Evolutionary conservation across 2,888 invertebrate species (phyloP).

Genomic region (Eucriotettix oculatus): DNA sequence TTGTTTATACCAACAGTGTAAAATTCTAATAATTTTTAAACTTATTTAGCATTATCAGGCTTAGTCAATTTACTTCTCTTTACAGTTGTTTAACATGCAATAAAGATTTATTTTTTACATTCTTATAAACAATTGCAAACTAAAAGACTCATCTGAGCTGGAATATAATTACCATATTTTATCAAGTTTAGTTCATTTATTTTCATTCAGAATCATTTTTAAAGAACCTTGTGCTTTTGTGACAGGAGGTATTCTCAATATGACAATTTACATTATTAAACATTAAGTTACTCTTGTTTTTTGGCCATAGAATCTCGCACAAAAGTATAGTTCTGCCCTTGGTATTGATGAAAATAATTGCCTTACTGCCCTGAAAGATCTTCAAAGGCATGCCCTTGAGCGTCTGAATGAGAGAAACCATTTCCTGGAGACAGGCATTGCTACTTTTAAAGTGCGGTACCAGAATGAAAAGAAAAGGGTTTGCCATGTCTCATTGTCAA

Average conservation of each 20-base stretch:
- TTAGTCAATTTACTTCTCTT: too few species aligned
- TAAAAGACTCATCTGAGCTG: too few species aligned
- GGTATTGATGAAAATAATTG: constrained; percentile 34
- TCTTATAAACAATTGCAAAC: too few species aligned
- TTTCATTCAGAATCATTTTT: too few species aligned
- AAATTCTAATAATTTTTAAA: neutral
- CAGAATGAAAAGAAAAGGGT: constrained; percentile 32
- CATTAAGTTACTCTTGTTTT: neutral
- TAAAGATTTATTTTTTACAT: too few species aligned
- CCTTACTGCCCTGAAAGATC: constrained; percentile 36
- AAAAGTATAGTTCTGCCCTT: constrained; percentile 37
- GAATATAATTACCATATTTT: too few species aligned
- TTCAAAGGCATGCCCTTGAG: constrained; percentile 53
- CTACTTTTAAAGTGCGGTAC: constrained; percentile 52
- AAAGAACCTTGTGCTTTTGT: too few species aligned
- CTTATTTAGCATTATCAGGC: neutral
- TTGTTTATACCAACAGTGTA: too few species aligned
- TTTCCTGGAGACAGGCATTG: constrained; percentile 52
- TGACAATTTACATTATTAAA: too few species aligned
- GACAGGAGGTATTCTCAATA: too few species aligned
- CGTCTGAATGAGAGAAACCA: constrained; percentile 50
- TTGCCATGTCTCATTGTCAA: constrained; percentile 37
- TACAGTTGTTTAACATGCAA: too few species aligned
- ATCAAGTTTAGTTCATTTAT: too few species aligned
- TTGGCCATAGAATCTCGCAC: constrained; percentile 39